Evolutionary conservation across 2,113 vertebrate species (phyloP).

Genomic region (Lamprotornis superbus): DNA sequence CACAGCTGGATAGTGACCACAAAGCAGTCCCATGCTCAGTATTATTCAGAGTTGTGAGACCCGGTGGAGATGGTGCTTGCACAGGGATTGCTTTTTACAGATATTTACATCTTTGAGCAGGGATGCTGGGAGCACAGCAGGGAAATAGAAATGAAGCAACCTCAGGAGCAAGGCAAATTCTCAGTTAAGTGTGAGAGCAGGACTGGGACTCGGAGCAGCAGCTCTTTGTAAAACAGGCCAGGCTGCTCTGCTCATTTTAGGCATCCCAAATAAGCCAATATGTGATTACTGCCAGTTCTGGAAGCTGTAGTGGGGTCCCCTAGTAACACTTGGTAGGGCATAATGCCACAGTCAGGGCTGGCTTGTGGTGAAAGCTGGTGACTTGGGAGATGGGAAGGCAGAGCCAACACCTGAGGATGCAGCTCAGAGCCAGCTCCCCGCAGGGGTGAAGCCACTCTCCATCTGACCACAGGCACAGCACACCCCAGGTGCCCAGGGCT

Average conservation of each 20-base stretch:
- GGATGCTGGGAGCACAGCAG: not conserved
- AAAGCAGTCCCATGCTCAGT: not conserved
- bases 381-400: not conserved
- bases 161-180: not conserved
- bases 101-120: not conserved
- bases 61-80: not conserved
- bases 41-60: not conserved
- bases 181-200: not conserved
- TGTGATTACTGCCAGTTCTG: not conserved
- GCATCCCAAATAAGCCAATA: not conserved
- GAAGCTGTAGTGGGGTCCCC: not conserved
- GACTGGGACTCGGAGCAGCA: not conserved
- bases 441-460: not conserved
- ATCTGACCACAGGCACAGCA: not conserved
- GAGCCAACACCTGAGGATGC: not conserved
- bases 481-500: not conserved
- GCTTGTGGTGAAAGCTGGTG: not conserved
- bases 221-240: not conserved
- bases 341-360: not conserved
- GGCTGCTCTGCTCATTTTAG: not conserved
- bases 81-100: not conserved
- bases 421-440: not conserved
- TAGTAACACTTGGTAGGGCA: not conserved
- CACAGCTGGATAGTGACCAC: not conserved
- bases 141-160: not conserved